phyloP scores from a whole-genome alignment of 2,797 vertebrate genomes.

The Fistularia commersonii region DNA sequence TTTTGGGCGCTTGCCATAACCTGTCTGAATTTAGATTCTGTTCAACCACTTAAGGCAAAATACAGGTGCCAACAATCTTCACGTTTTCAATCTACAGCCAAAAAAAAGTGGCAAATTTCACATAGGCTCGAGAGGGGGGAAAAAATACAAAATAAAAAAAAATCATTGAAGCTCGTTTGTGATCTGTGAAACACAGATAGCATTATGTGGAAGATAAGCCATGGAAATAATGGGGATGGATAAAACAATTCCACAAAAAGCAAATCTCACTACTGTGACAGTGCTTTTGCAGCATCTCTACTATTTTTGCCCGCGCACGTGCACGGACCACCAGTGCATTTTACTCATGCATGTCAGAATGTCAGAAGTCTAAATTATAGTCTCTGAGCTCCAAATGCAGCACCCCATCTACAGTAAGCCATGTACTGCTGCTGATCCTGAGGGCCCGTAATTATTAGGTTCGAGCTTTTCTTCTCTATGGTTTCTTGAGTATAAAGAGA shows the following conservation, averaged over 20 bases:
- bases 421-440: no score
- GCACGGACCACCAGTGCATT: background rate
- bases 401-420: background rate
- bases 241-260: background rate
- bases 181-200: slow-evolving; percentile 5
- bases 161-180: background rate
- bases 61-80: slow-evolving; percentile 14
- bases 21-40: slow-evolving; percentile 30
- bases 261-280: no score
- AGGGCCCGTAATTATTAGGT: no score
- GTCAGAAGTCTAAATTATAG: slow-evolving; percentile 1
- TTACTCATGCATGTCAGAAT: slow-evolving; percentile 7
- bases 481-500: background rate
- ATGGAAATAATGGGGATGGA: background rate
- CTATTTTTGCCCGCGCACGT: no score
- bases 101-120: slow-evolving; percentile 8
- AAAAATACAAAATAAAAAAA: background rate
- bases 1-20: slow-evolving; percentile 15
- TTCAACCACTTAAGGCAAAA: slow-evolving; percentile 18
- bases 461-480: background rate
- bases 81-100: slow-evolving; percentile 15
- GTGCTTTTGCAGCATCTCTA: no score
- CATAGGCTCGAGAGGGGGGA: background rate
- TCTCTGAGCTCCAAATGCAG: background rate
- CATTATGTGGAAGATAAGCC: background rate